Base-by-base conservation (phyloP, 1,140 invertebrate species). In the Pogonus chalceus region DNA sequence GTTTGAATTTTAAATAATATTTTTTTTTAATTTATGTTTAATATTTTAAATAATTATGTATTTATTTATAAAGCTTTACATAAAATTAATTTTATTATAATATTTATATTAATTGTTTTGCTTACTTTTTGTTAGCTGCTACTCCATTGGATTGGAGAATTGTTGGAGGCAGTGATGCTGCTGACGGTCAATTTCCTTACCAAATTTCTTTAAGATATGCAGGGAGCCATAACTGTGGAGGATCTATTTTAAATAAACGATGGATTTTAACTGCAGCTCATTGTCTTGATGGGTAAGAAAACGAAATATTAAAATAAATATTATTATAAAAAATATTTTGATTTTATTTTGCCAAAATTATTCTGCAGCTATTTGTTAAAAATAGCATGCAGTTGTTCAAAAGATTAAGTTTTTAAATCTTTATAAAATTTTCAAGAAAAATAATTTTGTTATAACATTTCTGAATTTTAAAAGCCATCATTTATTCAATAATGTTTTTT, bases 201-300 rank as follows among this genome's bases (percentile, higher is more conserved):
- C 46, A 81, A 63, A 71, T 79, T 1, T 80, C 80, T 0, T 52
- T 84, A 2, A 65, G 75, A 46, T 62, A 69, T 10, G 62, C 71
- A 49, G 73, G 73, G 10, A 43, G 3, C 18, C 69, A 71, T 24
- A 63, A 60, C 1, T 71, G 69, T 46, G 69, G 69, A 1, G 68
- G 56, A 14, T 62, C 67, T 1, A 50, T 71, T 10, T 24, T 71
- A 0, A 68, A 69, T 51, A 54, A 60, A 12, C 7, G 18, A 0
- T 37, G 35, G 2, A 54, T 57, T 2, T 23, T 57, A 22, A 57
- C 56, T n/a, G 56, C 56, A 9, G 56, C 48, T 24, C 52, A 57
- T 37, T 57, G 56, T 20, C 53, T 54, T 10, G 37, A 49, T 23
- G 48, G 53, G 2, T 65, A 65, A 12, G 18, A 12, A 43, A 4